Evolutionary conservation across 2,797 vertebrate genomes (phyloP).

Genomic region (Myiotriccus ornatus): DNA sequence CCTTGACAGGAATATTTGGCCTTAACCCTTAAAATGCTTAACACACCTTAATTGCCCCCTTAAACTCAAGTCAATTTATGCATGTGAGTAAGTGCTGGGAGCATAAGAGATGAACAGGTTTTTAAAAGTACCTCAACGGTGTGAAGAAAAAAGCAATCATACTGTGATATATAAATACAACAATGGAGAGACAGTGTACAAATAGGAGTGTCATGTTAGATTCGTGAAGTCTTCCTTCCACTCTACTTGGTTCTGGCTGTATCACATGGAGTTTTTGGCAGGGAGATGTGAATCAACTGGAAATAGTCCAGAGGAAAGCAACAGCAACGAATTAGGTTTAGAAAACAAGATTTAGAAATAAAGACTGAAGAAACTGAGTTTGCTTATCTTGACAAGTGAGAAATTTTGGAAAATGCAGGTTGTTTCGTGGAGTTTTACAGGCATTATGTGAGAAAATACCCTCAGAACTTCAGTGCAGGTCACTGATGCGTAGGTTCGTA

Average conservation of each 20-base stretch:
- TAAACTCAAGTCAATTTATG: not conserved
- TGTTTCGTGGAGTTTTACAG: not conserved
- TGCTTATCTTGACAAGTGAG: not conserved
- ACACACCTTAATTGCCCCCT: not conserved
- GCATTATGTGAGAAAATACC: not conserved
- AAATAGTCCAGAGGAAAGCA: conserved; percentile 36
- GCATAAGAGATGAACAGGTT: not conserved
- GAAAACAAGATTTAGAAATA: conserved; percentile 24
- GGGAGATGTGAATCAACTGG: conserved; percentile 31
- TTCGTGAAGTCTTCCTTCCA: conserved; percentile 66
- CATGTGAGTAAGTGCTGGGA: not conserved
- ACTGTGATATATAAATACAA: not conserved
- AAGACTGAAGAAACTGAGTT: not conserved
- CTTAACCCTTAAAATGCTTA: not conserved
- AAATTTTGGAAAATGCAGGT: not conserved
- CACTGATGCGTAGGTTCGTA: not conserved
- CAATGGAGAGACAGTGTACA: conserved; percentile 43
- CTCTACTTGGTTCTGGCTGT: conserved; percentile 58
- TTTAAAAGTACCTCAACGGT: not conserved
- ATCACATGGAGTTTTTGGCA: conserved; percentile 55
- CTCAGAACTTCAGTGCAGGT: not conserved
- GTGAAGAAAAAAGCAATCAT: not conserved
- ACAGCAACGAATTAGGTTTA: conserved; percentile 1
- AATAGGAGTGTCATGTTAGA: conserved; percentile 66
- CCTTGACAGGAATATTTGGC: not conserved